These are phyloP conservation scores for Lytechinus variegatus DNA, from an alignment of 35 echinoderm and acorn worm genomes.

Conservation along the genomic window DNA sequence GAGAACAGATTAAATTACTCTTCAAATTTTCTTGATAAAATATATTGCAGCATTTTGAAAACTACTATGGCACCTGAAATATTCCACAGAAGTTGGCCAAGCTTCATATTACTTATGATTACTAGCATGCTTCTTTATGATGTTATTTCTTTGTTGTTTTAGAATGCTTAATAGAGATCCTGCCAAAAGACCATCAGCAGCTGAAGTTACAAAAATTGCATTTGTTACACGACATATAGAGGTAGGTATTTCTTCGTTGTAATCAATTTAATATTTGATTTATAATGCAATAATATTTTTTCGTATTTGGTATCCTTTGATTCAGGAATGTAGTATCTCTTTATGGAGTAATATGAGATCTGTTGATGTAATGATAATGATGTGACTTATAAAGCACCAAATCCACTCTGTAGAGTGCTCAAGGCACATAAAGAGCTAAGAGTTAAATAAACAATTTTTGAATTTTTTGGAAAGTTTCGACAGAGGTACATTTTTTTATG, in stretches of 20 bases:
- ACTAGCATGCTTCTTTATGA: background rate
- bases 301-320: background rate
- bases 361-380: too few species aligned
- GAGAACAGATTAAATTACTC: too few species aligned
- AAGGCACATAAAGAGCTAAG: too few species aligned
- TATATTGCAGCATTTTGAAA: background rate
- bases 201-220: conserved; percentile 85
- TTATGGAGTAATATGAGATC: too few species aligned
- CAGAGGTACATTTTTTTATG: too few species aligned
- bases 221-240: conserved; percentile 92
- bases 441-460: too few species aligned
- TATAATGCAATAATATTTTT: background rate
- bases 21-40: background rate
- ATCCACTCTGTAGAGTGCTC: too few species aligned
- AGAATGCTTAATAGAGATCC: conserved; percentile 92
- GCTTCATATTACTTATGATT: background rate
- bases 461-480: too few species aligned
- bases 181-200: conserved; percentile 90
- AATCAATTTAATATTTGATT: background rate
- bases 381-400: too few species aligned
- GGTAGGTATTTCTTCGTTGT: conserved; percentile 45
- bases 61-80: too few species aligned
- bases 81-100: background rate
- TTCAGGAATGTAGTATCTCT: background rate
- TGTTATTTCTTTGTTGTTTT: background rate